These are phyloP conservation scores for Meiosimyza decipiens DNA, from an alignment of 2,888 invertebrate genomes.

Conservation along the genomic window DNA sequence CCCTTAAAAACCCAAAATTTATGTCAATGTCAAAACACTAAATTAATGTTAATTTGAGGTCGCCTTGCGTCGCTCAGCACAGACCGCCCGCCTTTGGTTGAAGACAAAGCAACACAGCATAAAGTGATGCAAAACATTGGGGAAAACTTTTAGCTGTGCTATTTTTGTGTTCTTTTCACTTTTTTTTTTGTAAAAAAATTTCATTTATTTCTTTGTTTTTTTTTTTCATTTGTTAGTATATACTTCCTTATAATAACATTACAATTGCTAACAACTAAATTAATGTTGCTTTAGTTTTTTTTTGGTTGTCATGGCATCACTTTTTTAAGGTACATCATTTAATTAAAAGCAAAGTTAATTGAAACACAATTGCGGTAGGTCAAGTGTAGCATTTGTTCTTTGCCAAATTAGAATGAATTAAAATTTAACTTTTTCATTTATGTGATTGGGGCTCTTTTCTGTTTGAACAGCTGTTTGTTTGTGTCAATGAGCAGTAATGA, in stretches of 20 bases:
- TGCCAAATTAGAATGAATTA: no score
- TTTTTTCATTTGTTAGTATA: neutral
- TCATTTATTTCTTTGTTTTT: neutral
- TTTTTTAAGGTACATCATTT: conserved; percentile 28
- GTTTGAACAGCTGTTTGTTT: no score
- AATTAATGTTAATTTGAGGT: conserved; percentile 32
- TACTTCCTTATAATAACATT: no score
- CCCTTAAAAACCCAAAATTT: conserved; percentile 3
- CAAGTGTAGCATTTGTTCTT: conserved; percentile 45
- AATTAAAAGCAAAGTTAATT: conserved; percentile 46
- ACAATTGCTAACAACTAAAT: neutral
- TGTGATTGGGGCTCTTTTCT: no score
- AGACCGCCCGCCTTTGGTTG: neutral
- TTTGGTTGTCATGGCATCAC: conserved; percentile 14
- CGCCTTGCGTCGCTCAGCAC: neutral
- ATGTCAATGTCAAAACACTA: conserved; percentile 13
- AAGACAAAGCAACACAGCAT: neutral
- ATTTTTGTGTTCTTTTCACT: neutral
- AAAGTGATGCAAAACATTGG: neutral
- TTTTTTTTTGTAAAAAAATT: neutral
- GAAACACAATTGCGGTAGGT: conserved; percentile 56
- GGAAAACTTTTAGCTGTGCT: conserved; percentile 1
- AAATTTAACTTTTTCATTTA: no score
- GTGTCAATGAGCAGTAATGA: no score
- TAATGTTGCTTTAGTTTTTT: conserved; percentile 8